Percentiles rank a stretch among this genome's conserved stretches.
phyloP scores from a whole-genome alignment of 2,888 invertebrate species.

The Plutella xylostella region DNA sequence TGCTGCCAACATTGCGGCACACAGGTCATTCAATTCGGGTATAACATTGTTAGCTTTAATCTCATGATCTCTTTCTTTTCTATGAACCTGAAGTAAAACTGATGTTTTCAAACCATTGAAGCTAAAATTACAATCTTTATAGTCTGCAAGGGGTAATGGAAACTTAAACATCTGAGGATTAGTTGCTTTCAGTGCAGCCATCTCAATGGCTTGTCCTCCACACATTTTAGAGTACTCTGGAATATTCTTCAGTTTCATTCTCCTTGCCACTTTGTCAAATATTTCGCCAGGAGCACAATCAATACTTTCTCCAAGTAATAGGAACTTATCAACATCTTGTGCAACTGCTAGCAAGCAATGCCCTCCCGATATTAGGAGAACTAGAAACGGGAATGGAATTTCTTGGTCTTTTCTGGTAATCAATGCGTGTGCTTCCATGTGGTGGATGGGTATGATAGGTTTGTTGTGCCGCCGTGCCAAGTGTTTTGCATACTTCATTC shows the following conservation, averaged over 20 bases:
- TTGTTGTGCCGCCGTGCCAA: constrained; percentile 75
- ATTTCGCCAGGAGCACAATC: constrained; percentile 95
- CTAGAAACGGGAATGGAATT: constrained; percentile 88
- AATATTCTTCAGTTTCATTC: constrained; percentile 83
- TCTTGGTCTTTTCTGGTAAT: constrained; percentile 82
- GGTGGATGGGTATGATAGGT: constrained; percentile 96
- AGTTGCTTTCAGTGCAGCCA: constrained; percentile 77
- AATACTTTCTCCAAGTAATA: constrained; percentile 81
- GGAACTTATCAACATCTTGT: constrained; percentile 79
- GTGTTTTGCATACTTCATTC: constrained; percentile 85
- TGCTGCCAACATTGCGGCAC: constrained; percentile 84
- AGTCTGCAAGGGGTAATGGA: constrained; percentile 72
- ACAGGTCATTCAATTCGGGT: constrained; percentile 83
- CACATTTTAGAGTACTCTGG: constrained; percentile 78
- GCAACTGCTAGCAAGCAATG: constrained; percentile 88
- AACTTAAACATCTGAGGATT: constrained; percentile 77
- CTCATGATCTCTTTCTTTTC: constrained; percentile 70
- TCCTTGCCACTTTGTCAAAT: constrained; percentile 91
- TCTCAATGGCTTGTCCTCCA: constrained; percentile 91
- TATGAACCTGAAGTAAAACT: constrained; percentile 44
- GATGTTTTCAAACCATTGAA: constrained; percentile 86
- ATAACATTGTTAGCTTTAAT: constrained; percentile 78
- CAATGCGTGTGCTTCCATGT: constrained; percentile 99
- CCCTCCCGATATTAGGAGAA: constrained; percentile 92
- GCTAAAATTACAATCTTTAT: constrained; percentile 90